Evolutionary conservation across 2,888 invertebrate species (phyloP).

Genomic region (Oscheius sp.): DNA sequence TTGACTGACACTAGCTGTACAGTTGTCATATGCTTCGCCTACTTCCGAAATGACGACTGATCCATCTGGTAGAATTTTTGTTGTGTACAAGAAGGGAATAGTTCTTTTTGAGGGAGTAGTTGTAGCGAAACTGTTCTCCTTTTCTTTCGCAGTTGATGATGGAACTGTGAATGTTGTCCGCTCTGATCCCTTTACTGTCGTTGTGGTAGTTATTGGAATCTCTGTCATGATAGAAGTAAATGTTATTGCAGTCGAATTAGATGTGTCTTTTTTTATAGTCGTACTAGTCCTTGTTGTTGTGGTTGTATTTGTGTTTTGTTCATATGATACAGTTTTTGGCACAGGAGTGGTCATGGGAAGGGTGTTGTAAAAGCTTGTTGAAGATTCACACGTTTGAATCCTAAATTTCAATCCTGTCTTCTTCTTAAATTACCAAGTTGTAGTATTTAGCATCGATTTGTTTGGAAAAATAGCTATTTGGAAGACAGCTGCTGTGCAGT

Average conservation of each 20-base stretch:
- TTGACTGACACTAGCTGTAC: not conserved
- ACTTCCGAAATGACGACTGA: not conserved
- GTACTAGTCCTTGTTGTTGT: too few relatives aligned
- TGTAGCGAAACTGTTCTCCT: not conserved
- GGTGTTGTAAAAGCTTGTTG: not conserved
- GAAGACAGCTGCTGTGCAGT: not conserved
- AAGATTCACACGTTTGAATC: not conserved
- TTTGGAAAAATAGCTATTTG: not conserved
- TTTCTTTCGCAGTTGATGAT: not conserved
- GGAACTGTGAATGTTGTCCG: too few relatives aligned
- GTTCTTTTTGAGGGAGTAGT: not conserved
- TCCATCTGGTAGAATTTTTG: conserved; percentile 9
- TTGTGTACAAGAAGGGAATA: not conserved
- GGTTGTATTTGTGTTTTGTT: too few relatives aligned
- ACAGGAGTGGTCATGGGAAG: not conserved
- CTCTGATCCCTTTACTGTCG: too few relatives aligned
- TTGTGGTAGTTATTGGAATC: too few relatives aligned
- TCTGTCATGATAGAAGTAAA: too few relatives aligned
- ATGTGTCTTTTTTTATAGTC: too few relatives aligned
- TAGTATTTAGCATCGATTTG: not conserved
- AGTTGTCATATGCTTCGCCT: not conserved
- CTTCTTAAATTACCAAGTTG: not conserved
- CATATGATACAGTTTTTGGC: not conserved
- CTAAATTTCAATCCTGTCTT: too few relatives aligned
- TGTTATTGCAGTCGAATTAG: too few relatives aligned